phyloP scores from a whole-genome alignment of 2,797 vertebrate genomes.

The Busarellus nigricollis region DNA sequence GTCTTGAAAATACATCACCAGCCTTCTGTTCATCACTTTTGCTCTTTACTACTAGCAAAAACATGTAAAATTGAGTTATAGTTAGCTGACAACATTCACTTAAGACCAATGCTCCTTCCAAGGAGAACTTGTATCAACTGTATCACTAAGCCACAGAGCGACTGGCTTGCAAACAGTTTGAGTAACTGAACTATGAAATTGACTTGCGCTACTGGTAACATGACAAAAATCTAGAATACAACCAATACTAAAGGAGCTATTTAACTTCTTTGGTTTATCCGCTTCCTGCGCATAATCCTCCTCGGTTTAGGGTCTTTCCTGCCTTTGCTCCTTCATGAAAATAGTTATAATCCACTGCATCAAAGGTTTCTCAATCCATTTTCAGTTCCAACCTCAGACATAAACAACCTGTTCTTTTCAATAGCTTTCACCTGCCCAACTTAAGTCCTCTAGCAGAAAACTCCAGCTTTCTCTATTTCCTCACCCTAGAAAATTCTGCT shows the following conservation, averaged over 20 bases:
- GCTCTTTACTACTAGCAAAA: not conserved
- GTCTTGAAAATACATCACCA: not conserved
- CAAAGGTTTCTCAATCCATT: not conserved
- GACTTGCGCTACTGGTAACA: not conserved
- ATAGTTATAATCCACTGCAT: not conserved
- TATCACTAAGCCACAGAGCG: not conserved
- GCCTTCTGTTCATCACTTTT: not conserved
- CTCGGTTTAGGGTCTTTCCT: not conserved
- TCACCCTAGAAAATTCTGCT: not conserved
- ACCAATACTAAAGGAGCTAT: not conserved
- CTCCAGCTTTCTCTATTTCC: not conserved
- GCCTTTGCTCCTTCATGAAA: not conserved
- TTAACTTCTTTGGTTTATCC: not conserved
- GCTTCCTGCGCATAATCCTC: not conserved
- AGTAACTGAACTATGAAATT: not conserved
- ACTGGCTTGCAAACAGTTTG: not conserved
- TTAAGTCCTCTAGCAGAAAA: not conserved
- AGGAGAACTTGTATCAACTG: not conserved
- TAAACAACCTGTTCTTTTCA: rapidly evolving
- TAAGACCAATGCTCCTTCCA: not conserved
- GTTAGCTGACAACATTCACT: not conserved
- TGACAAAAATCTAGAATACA: not conserved
- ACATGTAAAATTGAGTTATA: not conserved
- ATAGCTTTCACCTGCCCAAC: not conserved
- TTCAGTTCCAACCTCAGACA: not conserved